phyloP scores from a whole-genome alignment of 2,888 invertebrate genomes.

The Sinopyrophorus schimmeli region DNA sequence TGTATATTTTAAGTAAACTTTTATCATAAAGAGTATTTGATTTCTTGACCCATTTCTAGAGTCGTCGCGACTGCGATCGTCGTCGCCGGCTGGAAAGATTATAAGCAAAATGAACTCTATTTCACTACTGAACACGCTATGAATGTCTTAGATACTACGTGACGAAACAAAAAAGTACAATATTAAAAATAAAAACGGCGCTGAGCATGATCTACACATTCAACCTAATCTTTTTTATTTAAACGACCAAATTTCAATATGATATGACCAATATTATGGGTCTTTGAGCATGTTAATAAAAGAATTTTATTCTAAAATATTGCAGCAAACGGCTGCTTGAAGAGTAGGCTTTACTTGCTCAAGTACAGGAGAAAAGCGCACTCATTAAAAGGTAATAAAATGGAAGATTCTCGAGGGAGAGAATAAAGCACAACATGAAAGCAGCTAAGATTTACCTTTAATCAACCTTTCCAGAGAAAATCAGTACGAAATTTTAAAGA shows the following conservation, averaged over 20 bases:
- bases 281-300: too few relatives aligned
- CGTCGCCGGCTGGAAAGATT: conserved; percentile 33
- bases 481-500: conserved; percentile 18
- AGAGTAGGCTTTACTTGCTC: conserved; percentile 9
- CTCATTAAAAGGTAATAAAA: conserved; percentile 37
- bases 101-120: conserved; percentile 37
- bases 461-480: conserved; percentile 27
- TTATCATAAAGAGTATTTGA: conserved; percentile 8
- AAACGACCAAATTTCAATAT: too few relatives aligned
- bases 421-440: conserved; percentile 34
- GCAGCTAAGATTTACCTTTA: conserved; percentile 35
- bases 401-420: conserved; percentile 31
- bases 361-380: conserved; percentile 14
- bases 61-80: conserved; percentile 22
- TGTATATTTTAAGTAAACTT: too few relatives aligned
- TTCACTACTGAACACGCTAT: conserved; percentile 37
- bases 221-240: too few relatives aligned
- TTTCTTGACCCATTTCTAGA: conserved; percentile 10
- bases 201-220: too few relatives aligned
- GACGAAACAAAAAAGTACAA: conserved; percentile 37
- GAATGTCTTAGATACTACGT: conserved; percentile 35
- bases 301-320: too few relatives aligned
- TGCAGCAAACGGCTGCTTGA: too few relatives aligned
- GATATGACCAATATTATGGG: too few relatives aligned
- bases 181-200: too few relatives aligned